Conservation (phyloP, 2,797 vertebrate genomes). For the Sebastes ruberrimus region DNA sequence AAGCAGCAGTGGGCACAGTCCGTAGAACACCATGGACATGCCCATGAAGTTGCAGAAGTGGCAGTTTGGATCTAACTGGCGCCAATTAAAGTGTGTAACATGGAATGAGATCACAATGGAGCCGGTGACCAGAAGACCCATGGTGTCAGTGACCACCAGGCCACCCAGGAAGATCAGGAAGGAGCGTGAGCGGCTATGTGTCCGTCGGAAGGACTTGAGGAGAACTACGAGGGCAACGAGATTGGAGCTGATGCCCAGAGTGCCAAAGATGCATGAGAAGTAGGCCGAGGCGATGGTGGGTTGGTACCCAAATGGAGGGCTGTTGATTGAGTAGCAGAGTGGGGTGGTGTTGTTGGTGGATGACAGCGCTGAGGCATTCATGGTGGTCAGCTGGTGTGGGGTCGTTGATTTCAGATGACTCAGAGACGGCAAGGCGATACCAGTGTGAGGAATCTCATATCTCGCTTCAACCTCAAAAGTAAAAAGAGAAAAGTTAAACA, state of each 20-base stretch:
- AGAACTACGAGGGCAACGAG: conserved; percentile 90
- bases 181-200: conserved; percentile 81
- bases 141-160: conserved; percentile 93
- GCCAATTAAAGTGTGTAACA: conserved; percentile 85
- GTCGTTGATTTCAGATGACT: conserved; percentile 9
- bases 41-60: conserved; percentile 95
- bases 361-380: conserved; percentile 47
- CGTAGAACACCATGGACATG: conserved; percentile 94
- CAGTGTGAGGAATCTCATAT: conserved; percentile 3
- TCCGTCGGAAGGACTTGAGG: conserved; percentile 80
- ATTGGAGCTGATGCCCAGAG: conserved; percentile 90
- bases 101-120: conserved; percentile 89
- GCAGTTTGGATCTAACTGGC: conserved; percentile 83
- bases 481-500: not conserved
- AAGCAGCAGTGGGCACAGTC: conserved; percentile 90
- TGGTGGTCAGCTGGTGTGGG: conserved; percentile 35
- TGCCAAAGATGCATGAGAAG: conserved; percentile 84
- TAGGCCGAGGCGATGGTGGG: conserved; percentile 79
- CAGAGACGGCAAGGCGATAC: not conserved
- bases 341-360: conserved; percentile 58
- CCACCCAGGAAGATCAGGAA: conserved; percentile 91
- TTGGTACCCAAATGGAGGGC: conserved; percentile 45
- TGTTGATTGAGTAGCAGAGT: conserved; percentile 78
- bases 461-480: conserved; percentile 41
- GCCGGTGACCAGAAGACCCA: conserved; percentile 90